Base-by-base conservation (phyloP, 2,888 invertebrate species). In the Troilus luridus region DNA sequence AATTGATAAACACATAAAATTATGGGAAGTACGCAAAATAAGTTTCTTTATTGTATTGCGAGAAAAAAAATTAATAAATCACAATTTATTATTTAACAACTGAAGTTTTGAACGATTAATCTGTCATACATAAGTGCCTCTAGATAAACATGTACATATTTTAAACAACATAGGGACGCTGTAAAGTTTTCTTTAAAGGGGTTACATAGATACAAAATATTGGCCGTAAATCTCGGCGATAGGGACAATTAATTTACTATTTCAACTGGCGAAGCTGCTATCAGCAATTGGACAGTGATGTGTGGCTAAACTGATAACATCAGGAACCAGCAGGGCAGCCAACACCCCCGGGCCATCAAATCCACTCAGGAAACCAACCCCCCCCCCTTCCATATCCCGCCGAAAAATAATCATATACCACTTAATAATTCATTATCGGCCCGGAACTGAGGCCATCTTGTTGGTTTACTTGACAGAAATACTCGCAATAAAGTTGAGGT, bases 201-300 rank as follows among this genome's bases (percentile, higher is more conserved):
- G 21, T 19, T 81, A 27, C 27, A 21, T 21, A 54, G 21, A 10
- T 85, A 85, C 21, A 85, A 85, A 85, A 54, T 56, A 54, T 6
- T n/a, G 9, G n/a, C 85, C 56, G 56, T 85, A 85, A 85, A 85
- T 85, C n/a, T 56, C n/a, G 85, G n/a, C 54, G 85, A 85, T 85
- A 85, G n/a, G 56, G 56, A 85, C 85, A 85, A 56, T 85, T 85
- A 85, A 85, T 85, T 58, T 85, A 85, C 56, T 85, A 85, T 85
- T 85, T 85, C 85, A 85, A 85, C 85, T 54, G 85, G 72, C 9
- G 72, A 77, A 77, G 72, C 72, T 77, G 72, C 72, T 77, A 77
- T 85, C 85, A 58, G 85, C 56, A 85, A 85, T 85, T 85, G 54
- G 85, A 56, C 56, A 56, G 85, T 85, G 72, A 77, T 77, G 41